Evolutionary conservation across 2,113 vertebrate species (phyloP).

Genomic region (Corythaixoides concolor): DNA sequence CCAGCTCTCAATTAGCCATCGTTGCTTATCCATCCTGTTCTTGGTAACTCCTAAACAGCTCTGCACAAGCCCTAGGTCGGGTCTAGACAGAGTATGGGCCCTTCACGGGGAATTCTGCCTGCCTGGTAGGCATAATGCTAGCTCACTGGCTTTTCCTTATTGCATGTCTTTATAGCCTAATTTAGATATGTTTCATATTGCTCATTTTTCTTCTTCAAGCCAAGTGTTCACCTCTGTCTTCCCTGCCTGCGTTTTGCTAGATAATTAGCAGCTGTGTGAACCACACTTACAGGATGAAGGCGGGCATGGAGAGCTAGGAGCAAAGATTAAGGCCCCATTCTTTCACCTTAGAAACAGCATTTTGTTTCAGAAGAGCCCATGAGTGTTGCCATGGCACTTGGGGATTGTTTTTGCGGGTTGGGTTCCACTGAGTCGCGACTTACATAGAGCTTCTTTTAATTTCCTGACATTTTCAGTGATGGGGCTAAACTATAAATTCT

Average conservation of each 20-base stretch:
- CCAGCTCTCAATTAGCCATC: background rate
- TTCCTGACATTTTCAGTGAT: conserved; percentile 21
- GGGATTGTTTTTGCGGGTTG: background rate
- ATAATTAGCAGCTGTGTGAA: conserved; percentile 1
- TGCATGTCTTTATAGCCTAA: background rate
- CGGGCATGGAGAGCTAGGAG: background rate
- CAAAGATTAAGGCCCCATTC: conserved; percentile 36
- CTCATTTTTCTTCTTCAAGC: background rate
- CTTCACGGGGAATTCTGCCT: background rate
- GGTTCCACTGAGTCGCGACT: background rate
- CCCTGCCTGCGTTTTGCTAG: background rate
- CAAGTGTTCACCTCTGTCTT: background rate
- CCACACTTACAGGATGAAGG: background rate
- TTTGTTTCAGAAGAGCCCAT: conserved; percentile 1
- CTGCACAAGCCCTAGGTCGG: background rate
- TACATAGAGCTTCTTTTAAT: conserved; percentile 17
- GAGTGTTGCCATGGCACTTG: conserved; percentile 30
- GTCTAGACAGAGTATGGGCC: background rate
- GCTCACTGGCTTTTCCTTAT: background rate
- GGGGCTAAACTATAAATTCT: conserved; percentile 15
- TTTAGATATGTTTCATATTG: background rate
- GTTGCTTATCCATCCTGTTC: background rate
- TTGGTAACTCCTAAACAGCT: background rate
- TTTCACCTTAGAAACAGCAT: conserved; percentile 24
- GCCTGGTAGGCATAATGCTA: background rate